phyloP scores from a whole-genome alignment of 2,888 invertebrate species.

The Alloscopus bannaensis region DNA sequence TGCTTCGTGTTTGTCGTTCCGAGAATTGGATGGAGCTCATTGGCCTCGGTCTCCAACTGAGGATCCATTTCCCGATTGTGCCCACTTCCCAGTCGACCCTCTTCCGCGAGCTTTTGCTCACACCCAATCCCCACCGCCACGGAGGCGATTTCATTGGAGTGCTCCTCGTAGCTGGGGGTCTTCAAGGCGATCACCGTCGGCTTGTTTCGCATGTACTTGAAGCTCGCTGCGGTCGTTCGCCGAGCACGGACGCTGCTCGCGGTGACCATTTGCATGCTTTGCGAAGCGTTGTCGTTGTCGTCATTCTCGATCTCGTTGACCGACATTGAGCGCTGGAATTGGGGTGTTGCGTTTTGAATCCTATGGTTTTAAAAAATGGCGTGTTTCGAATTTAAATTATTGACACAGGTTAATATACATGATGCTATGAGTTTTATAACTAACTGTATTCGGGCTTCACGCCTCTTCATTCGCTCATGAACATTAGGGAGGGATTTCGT shows the following conservation, averaged over 20 bases:
- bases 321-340: slow-evolving; percentile 61
- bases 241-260: slow-evolving; percentile 46
- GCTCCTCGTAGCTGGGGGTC: slow-evolving; percentile 84
- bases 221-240: slow-evolving; percentile 81
- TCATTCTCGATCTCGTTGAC: slow-evolving; percentile 67
- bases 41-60: slow-evolving; percentile 54
- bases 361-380: slow-evolving; percentile 12
- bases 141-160: neutral
- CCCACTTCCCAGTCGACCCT: slow-evolving; percentile 40
- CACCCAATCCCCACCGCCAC: slow-evolving; percentile 35
- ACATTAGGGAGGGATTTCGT: slow-evolving; percentile 71
- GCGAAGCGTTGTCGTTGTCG: neutral
- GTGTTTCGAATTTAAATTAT: neutral
- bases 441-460: slow-evolving; percentile 64
- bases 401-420: no score
- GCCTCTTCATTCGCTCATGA: slow-evolving; percentile 65
- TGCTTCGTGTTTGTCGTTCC: slow-evolving; percentile 63
- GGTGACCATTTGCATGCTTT: slow-evolving; percentile 31
- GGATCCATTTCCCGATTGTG: slow-evolving; percentile 44
- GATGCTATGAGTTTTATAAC: neutral
- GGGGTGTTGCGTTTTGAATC: slow-evolving; percentile 35
- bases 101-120: slow-evolving; percentile 59
- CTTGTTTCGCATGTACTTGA: slow-evolving; percentile 91
- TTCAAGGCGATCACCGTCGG: slow-evolving; percentile 92
- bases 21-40: slow-evolving; percentile 65